Evolutionary conservation across 2,888 invertebrate genomes (phyloP).

Genomic region (Macrophya alboannulata): DNA sequence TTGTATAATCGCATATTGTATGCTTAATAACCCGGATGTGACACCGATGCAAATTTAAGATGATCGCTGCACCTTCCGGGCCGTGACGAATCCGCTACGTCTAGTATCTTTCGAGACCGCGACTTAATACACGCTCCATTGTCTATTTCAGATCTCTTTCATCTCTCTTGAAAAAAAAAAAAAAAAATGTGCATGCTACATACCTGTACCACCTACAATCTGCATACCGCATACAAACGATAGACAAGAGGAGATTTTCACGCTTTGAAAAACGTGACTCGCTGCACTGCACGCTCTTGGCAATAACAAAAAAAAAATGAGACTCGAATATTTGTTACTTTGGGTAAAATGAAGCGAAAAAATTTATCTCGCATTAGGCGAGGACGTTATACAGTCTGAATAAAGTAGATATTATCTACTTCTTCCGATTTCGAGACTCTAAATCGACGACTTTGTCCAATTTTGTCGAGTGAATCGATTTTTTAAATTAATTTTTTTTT

Average conservation of each 20-base stretch:
- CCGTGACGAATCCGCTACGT: constrained; percentile 39
- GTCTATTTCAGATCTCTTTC: constrained; percentile 42
- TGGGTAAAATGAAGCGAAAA: neutral
- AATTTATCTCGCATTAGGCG: neutral
- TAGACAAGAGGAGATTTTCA: neutral
- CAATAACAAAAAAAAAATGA: neutral
- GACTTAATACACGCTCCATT: constrained; percentile 37
- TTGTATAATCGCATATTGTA: constrained; percentile 55
- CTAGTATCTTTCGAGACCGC: constrained; percentile 6
- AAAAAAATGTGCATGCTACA: neutral
- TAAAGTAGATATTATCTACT: no score
- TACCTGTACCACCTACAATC: constrained; percentile 9
- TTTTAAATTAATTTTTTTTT: neutral
- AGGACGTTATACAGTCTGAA: no score
- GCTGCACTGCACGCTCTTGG: neutral
- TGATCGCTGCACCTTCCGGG: constrained; percentile 43
- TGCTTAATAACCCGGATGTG: constrained; percentile 60
- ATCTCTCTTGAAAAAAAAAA: neutral
- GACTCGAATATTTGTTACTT: neutral
- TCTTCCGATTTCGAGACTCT: no score
- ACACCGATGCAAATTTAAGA: constrained; percentile 57
- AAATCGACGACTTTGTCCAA: neutral
- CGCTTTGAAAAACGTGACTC: neutral
- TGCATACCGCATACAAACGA: constrained; percentile 6
- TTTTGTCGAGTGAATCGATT: neutral